These are phyloP conservation scores for Drosophila demipolita DNA, from an alignment of 2,888 invertebrate species.

Conservation along the genomic window DNA sequence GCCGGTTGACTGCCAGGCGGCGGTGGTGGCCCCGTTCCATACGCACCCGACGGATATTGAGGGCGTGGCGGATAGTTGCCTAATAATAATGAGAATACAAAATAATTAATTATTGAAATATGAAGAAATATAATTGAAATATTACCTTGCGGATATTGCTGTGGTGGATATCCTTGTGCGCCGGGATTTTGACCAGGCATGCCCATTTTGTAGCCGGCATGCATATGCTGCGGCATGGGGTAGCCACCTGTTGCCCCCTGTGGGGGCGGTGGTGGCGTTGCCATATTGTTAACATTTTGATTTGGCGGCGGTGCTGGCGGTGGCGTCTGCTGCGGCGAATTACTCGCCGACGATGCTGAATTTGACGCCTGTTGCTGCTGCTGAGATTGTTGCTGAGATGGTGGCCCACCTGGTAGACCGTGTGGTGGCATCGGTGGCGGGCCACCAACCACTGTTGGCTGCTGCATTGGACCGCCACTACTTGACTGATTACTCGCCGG, in stretches of 20 bases:
- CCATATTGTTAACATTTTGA: constrained; percentile 83
- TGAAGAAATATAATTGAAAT: background rate
- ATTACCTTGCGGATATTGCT: constrained; percentile 87
- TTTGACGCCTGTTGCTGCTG: constrained; percentile 79
- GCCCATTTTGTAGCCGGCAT: constrained; percentile 88
- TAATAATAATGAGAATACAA: constrained; percentile 31
- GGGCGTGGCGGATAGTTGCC: constrained; percentile 85
- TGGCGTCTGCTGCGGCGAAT: constrained; percentile 83
- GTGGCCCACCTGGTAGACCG: constrained; percentile 74
- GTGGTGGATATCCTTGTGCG: constrained; percentile 86
- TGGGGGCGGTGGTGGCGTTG: constrained; percentile 81
- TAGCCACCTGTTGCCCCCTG: constrained; percentile 78
- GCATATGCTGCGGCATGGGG: constrained; percentile 84
- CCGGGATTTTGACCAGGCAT: constrained; percentile 86
- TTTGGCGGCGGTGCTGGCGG: constrained; percentile 82
- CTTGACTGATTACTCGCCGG: constrained; percentile 93
- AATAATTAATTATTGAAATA: background rate
- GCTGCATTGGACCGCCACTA: constrained; percentile 84
- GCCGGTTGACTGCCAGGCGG: constrained; percentile 86
- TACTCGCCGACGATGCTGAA: constrained; percentile 82
- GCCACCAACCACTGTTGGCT: constrained; percentile 72
- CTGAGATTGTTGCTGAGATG: constrained; percentile 82
- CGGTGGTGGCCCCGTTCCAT: constrained; percentile 86
- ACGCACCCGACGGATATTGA: constrained; percentile 86
- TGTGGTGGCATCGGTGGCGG: constrained; percentile 81